Evolutionary conservation across 2,797 vertebrate genomes (phyloP).

Genomic region (Danionella dracula): DNA sequence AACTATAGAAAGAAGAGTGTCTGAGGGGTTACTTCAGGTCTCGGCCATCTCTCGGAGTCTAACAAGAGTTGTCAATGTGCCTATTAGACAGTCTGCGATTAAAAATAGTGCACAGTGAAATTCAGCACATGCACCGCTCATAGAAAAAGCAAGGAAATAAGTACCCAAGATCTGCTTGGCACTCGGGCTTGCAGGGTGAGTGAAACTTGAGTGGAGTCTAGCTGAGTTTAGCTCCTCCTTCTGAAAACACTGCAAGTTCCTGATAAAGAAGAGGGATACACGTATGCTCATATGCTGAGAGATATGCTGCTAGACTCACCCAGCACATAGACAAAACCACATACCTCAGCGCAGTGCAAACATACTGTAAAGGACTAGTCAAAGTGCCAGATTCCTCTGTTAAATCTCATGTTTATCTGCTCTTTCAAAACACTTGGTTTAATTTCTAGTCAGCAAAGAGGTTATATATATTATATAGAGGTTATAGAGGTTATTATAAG

Average conservation of each 20-base stretch:
- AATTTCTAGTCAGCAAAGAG: no score
- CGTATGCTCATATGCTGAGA: neutral
- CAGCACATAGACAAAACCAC: neutral
- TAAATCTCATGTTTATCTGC: no score
- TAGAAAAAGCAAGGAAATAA: neutral
- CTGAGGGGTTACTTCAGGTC: neutral
- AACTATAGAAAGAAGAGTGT: neutral
- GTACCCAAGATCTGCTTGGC: neutral
- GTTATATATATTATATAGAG: no score
- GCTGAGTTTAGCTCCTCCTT: neutral
- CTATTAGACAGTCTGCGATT: neutral
- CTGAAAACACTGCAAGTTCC: neutral
- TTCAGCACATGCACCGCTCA: neutral
- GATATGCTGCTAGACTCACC: neutral
- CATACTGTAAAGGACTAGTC: no score
- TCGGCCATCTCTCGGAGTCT: neutral
- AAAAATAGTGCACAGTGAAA: neutral
- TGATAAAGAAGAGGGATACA: neutral
- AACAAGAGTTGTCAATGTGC: neutral
- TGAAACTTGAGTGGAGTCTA: conserved; percentile 11
- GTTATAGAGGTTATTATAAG: no score
- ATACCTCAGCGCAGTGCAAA: neutral
- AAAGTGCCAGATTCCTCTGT: no score
- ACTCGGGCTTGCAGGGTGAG: neutral
- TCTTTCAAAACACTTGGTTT: no score